Base-by-base conservation (phyloP, 2,888 invertebrate species). In the Drosophila prostipennis region DNA sequence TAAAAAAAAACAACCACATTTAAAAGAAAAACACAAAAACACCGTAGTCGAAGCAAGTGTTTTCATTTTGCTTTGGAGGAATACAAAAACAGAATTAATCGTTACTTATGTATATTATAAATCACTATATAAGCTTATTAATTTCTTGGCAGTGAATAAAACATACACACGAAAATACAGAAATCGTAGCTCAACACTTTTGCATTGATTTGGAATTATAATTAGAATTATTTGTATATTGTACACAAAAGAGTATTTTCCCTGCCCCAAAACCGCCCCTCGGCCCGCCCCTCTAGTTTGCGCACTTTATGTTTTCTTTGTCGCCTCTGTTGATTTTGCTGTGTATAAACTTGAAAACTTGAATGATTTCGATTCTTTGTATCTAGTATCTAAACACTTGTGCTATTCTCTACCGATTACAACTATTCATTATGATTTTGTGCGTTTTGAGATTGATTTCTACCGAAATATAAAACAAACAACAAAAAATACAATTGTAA, bases 71-170 rank as follows among this genome's bases (percentile, higher is more conserved):
- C 74, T 59, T 59, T 59, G 54, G 42, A 59, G 55, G 36, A 46
- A 60, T 53, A 53, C 7, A 51, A 67, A 52, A 70, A 49, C 72
- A 65, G 67, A 65, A 67, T 73, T 74, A 79, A 85, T 83, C 76
- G 83, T 85, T 87, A 82, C 80, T 85, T 82, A 82, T 87, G 83
- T 87, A 87, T 85, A 87, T 87, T 78, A 78, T 78, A 71, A 76
- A 79, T 73, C 81, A 83, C 81, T 86, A 86, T 83, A 74, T 87
- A 84, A 81, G 81, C 82, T 81, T 87, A 87, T 65, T 55, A 49
- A 73, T 74, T 70, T 70, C 64, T 84, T 84, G 79, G 71, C 87
- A 87, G 87, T 84, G 75, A 86, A 84, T 76, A 60, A 76, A 57
- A 56, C 61, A 57, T 60, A 69, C 65, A 54, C 19, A 42, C 48